Conservation (phyloP, 2,888 invertebrate species). For the Campopleginae sp. region DNA sequence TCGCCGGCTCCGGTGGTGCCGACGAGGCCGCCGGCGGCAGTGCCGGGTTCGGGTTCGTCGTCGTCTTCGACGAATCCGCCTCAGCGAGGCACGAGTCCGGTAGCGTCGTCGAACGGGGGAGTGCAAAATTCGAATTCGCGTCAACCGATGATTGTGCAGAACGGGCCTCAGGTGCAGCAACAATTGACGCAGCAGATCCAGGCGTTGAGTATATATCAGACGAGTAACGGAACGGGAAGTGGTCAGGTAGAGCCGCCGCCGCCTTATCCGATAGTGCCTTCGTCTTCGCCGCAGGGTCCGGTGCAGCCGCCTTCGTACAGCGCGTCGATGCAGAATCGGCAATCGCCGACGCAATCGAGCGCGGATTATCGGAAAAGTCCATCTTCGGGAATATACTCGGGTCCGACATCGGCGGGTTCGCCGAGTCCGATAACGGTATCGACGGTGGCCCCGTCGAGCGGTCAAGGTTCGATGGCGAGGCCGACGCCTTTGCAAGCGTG, state of each 20-base stretch:
- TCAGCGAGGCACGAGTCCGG: slow-evolving; percentile 91
- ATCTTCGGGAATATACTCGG: slow-evolving; percentile 94
- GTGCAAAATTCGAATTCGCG: slow-evolving; percentile 85
- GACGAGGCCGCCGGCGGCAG: slow-evolving; percentile 88
- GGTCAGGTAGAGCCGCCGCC: slow-evolving; percentile 84
- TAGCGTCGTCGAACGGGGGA: slow-evolving; percentile 83
- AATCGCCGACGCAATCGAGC: slow-evolving; percentile 93
- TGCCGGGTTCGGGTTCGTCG: slow-evolving; percentile 83
- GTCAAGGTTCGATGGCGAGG: slow-evolving; percentile 88
- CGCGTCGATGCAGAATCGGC: slow-evolving; percentile 93
- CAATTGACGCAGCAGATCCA: slow-evolving; percentile 95
- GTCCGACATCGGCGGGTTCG: slow-evolving; percentile 92
- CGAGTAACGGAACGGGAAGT: slow-evolving; percentile 83
- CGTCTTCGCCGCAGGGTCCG: slow-evolving; percentile 86
- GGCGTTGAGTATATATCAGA: slow-evolving; percentile 91
- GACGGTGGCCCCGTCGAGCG: slow-evolving; percentile 86
- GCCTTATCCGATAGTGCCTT: slow-evolving; percentile 85
- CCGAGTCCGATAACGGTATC: slow-evolving; percentile 93
- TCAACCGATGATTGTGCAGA: slow-evolving; percentile 93
- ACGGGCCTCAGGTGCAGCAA: slow-evolving; percentile 91
- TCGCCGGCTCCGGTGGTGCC: slow-evolving; percentile 90
- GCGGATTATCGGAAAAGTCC: slow-evolving; percentile 93
- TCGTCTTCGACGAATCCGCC: slow-evolving; percentile 84
- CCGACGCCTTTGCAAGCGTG: slow-evolving; percentile 94
- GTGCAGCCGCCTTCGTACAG: slow-evolving; percentile 94